Evolutionary conservation across 2,113 vertebrate species (phyloP).

Genomic region (Myrmecophaga tridactyla): DNA sequence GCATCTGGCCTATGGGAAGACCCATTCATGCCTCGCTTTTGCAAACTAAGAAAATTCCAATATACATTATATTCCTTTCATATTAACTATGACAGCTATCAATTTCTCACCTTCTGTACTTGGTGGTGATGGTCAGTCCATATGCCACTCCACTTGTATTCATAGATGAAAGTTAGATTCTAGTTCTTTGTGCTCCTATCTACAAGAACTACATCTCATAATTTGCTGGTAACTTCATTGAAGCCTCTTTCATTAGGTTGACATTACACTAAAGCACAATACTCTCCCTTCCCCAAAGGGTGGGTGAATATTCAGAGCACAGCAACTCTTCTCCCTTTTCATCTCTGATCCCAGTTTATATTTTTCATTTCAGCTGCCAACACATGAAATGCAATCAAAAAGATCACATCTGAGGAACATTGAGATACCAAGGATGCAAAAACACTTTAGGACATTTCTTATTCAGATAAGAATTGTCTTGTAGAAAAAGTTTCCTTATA

Average conservation of each 20-base stretch:
- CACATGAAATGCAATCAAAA: background rate
- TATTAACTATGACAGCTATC: background rate
- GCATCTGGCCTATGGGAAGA: too few relatives aligned
- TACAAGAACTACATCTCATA: background rate
- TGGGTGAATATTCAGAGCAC: background rate
- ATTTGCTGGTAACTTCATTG: background rate
- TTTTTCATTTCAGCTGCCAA: background rate
- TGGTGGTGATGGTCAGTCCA: background rate
- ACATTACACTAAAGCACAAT: background rate
- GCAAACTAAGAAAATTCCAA: background rate
- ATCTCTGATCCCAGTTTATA: background rate
- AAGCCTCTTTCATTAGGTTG: background rate
- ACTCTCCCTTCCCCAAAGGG: background rate
- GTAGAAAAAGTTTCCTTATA: background rate
- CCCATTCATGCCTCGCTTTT: background rate
- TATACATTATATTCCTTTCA: rapidly evolving
- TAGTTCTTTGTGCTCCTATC: background rate
- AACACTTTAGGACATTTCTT: too few relatives aligned
- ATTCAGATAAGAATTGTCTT: too few relatives aligned
- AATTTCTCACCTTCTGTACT: background rate
- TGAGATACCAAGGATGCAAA: too few relatives aligned
- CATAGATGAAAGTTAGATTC: background rate
- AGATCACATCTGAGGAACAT: too few relatives aligned
- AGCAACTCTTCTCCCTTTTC: background rate
- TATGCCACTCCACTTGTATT: background rate